Evolutionary conservation across 2,797 vertebrate genomes (phyloP).

Genomic region (Aulostomus chinensis): DNA sequence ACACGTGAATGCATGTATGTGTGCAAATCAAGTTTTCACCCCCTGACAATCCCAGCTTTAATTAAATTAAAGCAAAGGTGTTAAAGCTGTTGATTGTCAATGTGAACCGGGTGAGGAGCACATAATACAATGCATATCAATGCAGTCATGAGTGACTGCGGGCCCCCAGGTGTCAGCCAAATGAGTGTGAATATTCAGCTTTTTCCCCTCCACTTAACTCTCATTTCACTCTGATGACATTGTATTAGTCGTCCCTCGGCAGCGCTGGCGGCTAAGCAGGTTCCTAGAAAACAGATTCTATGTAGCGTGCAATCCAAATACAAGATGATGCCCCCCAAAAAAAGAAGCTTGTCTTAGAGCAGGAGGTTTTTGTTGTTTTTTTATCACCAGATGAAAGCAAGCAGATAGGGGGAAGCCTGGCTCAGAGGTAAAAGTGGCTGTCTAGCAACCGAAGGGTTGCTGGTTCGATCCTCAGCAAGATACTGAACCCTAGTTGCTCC

Average conservation of each 20-base stretch:
- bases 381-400: conserved; percentile 1
- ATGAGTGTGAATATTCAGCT: conserved; percentile 84
- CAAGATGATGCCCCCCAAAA: conserved; percentile 27
- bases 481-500: no score
- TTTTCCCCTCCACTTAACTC: conserved; percentile 82
- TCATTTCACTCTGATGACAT: conserved; percentile 81
- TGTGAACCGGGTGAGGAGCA: conserved; percentile 51
- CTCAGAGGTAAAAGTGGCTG: no score
- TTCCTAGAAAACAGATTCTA: conserved; percentile 41
- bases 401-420: no score
- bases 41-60: conserved; percentile 79
- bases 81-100: conserved; percentile 81
- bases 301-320: conserved; percentile 34
- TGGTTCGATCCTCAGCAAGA: no score
- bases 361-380: conserved; percentile 2
- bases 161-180: conserved; percentile 81
- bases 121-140: conserved; percentile 82
- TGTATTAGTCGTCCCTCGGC: conserved; percentile 75
- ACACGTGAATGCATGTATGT: conserved; percentile 40
- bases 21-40: conserved; percentile 82
- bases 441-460: no score
- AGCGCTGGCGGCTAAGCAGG: conserved; percentile 54
- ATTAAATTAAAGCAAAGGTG: conserved; percentile 86
- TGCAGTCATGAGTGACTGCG: conserved; percentile 76
- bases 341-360: conserved; percentile 1